phyloP scores from a whole-genome alignment of 2,888 invertebrate genomes.

The Linyphia triangularis region DNA sequence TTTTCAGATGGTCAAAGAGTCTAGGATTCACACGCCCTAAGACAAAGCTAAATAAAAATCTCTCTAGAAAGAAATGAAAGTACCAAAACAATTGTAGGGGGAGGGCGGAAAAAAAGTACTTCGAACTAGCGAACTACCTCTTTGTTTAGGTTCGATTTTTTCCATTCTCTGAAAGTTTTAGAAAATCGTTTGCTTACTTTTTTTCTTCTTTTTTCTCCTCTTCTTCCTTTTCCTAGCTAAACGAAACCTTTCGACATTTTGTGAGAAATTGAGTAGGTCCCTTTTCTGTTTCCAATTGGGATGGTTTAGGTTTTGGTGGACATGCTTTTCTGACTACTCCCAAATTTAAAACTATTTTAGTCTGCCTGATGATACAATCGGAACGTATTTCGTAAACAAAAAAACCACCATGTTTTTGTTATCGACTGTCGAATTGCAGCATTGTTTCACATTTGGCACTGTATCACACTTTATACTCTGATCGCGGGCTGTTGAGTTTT shows the following conservation, averaged over 20 bases:
- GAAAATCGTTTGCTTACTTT: slow-evolving; percentile 18
- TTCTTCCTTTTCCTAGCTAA: slow-evolving; percentile 2
- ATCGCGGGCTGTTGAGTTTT: too few species aligned
- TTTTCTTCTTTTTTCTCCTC: slow-evolving; percentile 14
- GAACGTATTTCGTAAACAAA: too few species aligned
- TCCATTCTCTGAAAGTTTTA: not conserved
- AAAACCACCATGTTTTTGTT: too few species aligned
- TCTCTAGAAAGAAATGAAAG: slow-evolving; percentile 38
- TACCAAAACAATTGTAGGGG: slow-evolving; percentile 61
- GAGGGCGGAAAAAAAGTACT: slow-evolving; percentile 28
- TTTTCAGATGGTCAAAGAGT: slow-evolving; percentile 46
- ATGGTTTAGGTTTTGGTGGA: too few species aligned
- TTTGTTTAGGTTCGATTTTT: slow-evolving; percentile 26
- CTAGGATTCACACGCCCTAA: slow-evolving; percentile 67
- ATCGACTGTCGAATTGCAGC: too few species aligned
- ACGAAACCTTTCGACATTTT: slow-evolving; percentile 31
- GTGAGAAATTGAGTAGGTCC: slow-evolving; percentile 15
- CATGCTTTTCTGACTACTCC: too few species aligned
- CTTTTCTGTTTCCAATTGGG: too few species aligned
- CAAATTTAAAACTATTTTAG: too few species aligned
- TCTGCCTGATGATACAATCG: too few species aligned
- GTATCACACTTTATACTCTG: too few species aligned
- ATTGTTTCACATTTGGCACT: too few species aligned
- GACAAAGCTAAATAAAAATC: slow-evolving; percentile 41
- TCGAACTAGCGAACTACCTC: slow-evolving; percentile 39